These are phyloP conservation scores for Procambarus clarkii DNA, from an alignment of 1,140 invertebrate species.

Conservation along the genomic window DNA sequence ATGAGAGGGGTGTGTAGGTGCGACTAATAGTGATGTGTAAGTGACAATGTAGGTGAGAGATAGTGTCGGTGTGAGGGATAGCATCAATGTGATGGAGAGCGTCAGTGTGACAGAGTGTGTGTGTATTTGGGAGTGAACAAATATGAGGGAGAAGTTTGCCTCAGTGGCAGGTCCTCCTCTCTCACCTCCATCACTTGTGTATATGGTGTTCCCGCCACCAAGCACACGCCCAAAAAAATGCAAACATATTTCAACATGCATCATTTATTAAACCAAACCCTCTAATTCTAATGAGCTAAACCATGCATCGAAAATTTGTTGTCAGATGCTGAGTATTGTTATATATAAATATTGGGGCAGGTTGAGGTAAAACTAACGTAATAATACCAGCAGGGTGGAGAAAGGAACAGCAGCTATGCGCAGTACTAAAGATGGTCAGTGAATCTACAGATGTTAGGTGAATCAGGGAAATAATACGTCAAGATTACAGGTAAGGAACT, in stretches of 20 bases:
- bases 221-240: background rate
- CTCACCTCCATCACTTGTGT: constrained; percentile 5
- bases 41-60: background rate
- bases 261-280: too few species aligned
- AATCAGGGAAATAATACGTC: constrained; percentile 50
- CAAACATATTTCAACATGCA: background rate
- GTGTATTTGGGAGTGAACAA: background rate
- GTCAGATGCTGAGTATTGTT: too few species aligned
- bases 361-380: background rate
- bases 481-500: constrained; percentile 47
- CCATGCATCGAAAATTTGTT: too few species aligned
- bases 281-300: too few species aligned
- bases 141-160: background rate
- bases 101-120: background rate
- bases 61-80: too few species aligned
- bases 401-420: constrained; percentile 62
- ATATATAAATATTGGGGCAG: too few species aligned
- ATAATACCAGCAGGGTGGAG: constrained; percentile 23
- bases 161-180: too few species aligned
- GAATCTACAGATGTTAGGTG: constrained; percentile 64
- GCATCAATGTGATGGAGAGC: background rate
- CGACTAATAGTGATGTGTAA: too few species aligned
- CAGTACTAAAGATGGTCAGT: constrained; percentile 69
- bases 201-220: background rate
- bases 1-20: too few species aligned